Evolutionary conservation across 2,888 invertebrate genomes (phyloP).

Genomic region (Ichneumoninae sp.): DNA sequence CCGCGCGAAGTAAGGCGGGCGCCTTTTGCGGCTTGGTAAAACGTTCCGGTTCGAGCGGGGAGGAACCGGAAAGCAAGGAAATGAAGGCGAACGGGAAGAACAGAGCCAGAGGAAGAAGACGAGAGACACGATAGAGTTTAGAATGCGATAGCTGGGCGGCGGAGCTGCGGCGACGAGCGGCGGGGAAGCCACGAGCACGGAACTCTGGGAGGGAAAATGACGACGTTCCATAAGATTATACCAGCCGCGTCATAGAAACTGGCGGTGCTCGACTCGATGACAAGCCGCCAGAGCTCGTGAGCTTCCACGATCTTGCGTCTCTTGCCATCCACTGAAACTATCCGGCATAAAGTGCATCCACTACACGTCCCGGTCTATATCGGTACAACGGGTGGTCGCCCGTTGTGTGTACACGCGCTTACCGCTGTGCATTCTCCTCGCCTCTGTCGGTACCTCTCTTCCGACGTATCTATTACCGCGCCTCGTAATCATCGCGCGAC

Average conservation of each 20-base stretch:
- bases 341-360: constrained; percentile 38
- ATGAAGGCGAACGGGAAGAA: constrained; percentile 58
- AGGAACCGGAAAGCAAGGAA: constrained; percentile 55
- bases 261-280: constrained; percentile 34
- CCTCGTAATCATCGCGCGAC: constrained; percentile 32
- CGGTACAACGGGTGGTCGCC: constrained; percentile 11
- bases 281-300: constrained; percentile 49
- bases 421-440: not conserved
- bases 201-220: constrained; percentile 48
- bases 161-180: not conserved
- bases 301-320: constrained; percentile 35
- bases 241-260: constrained; percentile 26
- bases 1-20: constrained; percentile 69
- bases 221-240: constrained; percentile 61
- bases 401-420: constrained; percentile 13
- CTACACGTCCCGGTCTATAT: not conserved
- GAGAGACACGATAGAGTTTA: constrained; percentile 42
- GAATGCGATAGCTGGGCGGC: constrained; percentile 34
- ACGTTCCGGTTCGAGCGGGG: constrained; percentile 44
- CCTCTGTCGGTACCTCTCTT: not conserved
- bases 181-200: constrained; percentile 42
- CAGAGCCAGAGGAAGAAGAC: constrained; percentile 31
- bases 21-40: constrained; percentile 70
- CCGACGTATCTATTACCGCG: constrained; percentile 8
- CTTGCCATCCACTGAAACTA: constrained; percentile 30